Conservation (phyloP, 2,113 vertebrate genomes). For the Origma solitaria region DNA sequence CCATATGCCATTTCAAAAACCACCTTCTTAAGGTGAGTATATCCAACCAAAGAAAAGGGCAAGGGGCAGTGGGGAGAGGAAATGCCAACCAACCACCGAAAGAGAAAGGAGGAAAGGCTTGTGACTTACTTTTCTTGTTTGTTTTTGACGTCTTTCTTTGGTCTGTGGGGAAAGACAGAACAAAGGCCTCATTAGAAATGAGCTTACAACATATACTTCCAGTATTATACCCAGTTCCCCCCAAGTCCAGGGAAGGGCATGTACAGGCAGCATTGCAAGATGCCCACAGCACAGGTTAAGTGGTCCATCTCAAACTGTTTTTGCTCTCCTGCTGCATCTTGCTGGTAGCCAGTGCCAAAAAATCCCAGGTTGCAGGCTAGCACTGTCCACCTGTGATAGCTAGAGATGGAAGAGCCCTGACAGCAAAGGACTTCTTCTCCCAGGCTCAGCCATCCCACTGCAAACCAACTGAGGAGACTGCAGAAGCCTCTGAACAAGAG, state of each 20-base stretch:
- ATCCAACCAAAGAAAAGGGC: slow-evolving; percentile 30
- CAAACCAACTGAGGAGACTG: not conserved
- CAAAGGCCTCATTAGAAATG: slow-evolving; percentile 52
- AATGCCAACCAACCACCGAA: slow-evolving; percentile 42
- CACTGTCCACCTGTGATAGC: not conserved
- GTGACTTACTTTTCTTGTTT: slow-evolving; percentile 94
- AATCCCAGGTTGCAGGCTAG: not conserved
- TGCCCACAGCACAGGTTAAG: not conserved
- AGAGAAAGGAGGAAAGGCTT: slow-evolving; percentile 15
- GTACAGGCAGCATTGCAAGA: not conserved
- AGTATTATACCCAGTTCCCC: not conserved
- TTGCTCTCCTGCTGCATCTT: not conserved
- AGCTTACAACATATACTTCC: not conserved
- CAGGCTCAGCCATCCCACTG: not conserved
- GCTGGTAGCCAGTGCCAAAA: not conserved
- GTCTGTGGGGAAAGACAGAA: slow-evolving; percentile 75
- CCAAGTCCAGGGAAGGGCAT: not conserved
- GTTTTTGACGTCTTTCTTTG: slow-evolving; percentile 88
- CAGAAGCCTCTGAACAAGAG: not conserved
- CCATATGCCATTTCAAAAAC: slow-evolving; percentile 22
- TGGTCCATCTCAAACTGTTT: not conserved
- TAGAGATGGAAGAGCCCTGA: not conserved
- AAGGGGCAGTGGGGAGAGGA: slow-evolving; percentile 28
- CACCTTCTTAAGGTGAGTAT: slow-evolving; percentile 8
- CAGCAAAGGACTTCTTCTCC: not conserved